Evolutionary conservation across 2,797 vertebrate genomes (phyloP), one percentile per base, ranked within the genome.

Genomic region (Chaetodon trifasciatus): DNA sequence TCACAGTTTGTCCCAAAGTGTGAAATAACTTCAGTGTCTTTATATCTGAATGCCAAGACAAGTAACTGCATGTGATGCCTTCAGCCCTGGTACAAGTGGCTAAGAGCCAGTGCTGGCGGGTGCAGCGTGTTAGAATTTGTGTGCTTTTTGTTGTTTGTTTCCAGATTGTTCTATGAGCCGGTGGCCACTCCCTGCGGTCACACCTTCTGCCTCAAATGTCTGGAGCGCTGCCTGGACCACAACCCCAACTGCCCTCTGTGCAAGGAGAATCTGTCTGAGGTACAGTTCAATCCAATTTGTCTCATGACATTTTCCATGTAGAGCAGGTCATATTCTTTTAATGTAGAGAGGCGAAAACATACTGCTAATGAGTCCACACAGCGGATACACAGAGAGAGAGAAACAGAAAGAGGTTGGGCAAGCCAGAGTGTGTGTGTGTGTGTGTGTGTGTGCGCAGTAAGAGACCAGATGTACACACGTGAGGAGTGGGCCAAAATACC

Each of bases 191-290:
- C 97, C 73, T 98, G 98, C 74, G 97, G 97, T 89, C 98, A 98
- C 89, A 97, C 96, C 8, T 97, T 99, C 95, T 98, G 98, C 94
- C 97, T 98, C 65, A 98, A 97, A 94, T 99, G 97, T 95, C 96
- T 97, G 71, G 96, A 99, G 89, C 97, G 96, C 91, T 98, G 97
- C 94, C 93, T 98, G 83, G 97, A 99, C 92, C 97, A 98, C 83
- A 97, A 97, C 84, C 93, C 96, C 0, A 96, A 96, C 91, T 98
- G 98, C 79, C 97, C 97, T 0, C 94, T 99, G 90, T 99, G 98
- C 94, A 99, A 98, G 84, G 97, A 98, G 93, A 97, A 97, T 73
- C 95, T 98, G 17, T 95, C 97, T 3, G 97, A 98, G 94, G 97
- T 98, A 86, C 46, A 35, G 5, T 21, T 13, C 42, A 9, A 8